Percentiles rank a stretch among this genome's conserved stretches.
Evolutionary conservation across 2,113 vertebrate genomes (phyloP).

Genomic region (Scolopax mira): DNA sequence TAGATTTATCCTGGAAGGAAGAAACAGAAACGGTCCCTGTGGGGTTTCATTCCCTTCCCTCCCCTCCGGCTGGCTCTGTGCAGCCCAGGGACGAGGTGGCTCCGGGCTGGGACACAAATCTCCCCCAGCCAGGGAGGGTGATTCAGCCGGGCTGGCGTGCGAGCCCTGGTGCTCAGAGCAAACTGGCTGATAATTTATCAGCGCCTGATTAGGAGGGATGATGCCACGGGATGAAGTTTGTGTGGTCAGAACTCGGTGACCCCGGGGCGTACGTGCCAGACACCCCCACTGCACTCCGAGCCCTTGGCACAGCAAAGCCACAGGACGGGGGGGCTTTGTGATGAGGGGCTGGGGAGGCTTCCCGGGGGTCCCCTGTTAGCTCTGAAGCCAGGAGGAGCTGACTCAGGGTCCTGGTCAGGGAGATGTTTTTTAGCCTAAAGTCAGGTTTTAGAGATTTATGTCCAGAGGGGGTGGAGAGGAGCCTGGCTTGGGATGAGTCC

Average conservation of each 20-base stretch:
- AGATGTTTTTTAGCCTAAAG: background rate
- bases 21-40: background rate
- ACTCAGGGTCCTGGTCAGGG: background rate
- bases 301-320: background rate
- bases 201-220: fast-evolving
- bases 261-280: fast-evolving
- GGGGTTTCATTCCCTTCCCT: background rate
- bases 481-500: fast-evolving
- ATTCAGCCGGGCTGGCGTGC: fast-evolving
- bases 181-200: fast-evolving
- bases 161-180: background rate
- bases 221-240: fast-evolving
- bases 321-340: background rate
- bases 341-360: background rate
- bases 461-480: background rate
- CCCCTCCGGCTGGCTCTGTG: fast-evolving
- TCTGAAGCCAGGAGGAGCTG: background rate
- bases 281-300: fast-evolving
- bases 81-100: background rate
- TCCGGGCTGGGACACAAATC: background rate
- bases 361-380: fast-evolving
- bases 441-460: background rate
- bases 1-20: background rate
- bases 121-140: fast-evolving
- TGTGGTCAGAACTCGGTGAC: fast-evolving